phyloP scores from a whole-genome alignment of 2,113 vertebrate genomes.

The Pseudopipra pipra region DNA sequence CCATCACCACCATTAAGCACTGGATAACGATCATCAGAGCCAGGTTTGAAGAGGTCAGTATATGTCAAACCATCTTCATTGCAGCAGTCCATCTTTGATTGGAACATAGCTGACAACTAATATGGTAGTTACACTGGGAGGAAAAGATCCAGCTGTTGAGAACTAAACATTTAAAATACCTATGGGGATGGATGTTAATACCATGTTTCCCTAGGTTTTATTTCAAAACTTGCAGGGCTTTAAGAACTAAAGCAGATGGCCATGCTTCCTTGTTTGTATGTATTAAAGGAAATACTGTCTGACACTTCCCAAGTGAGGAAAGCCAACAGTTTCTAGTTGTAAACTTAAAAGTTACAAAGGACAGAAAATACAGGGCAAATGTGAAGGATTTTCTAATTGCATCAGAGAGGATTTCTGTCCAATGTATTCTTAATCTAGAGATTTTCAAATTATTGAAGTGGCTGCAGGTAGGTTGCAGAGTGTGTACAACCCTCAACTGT shows the following conservation, averaged over 20 bases:
- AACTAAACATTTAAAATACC: slow-evolving; percentile 43
- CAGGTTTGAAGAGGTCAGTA: slow-evolving; percentile 94
- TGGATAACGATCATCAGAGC: slow-evolving; percentile 99
- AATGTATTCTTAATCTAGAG: not conserved
- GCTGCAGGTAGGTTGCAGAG: not conserved
- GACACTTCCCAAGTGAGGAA: not conserved
- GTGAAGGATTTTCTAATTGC: not conserved
- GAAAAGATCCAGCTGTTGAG: slow-evolving; percentile 23
- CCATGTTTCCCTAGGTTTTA: not conserved
- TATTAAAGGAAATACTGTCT: slow-evolving; percentile 4
- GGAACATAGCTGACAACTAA: not conserved
- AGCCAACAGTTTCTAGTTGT: not conserved
- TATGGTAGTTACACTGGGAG: not conserved
- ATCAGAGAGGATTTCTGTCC: not conserved
- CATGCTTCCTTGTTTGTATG: slow-evolving; percentile 11
- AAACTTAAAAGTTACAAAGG: not conserved
- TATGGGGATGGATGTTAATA: not conserved
- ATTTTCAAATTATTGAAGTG: not conserved
- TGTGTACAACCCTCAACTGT: not conserved
- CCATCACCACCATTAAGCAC: slow-evolving; percentile 97
- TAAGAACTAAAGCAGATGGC: slow-evolving; percentile 39
- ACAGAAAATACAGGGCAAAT: not conserved
- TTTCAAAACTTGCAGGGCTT: not conserved
- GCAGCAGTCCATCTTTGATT: not conserved
- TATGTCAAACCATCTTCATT: not conserved